A percentile compares a stretch with the other conserved stretches of the same genome.
Evolutionary conservation across 2,888 invertebrate genomes (phyloP).

Genomic region (Cyclophora albipunctata): DNA sequence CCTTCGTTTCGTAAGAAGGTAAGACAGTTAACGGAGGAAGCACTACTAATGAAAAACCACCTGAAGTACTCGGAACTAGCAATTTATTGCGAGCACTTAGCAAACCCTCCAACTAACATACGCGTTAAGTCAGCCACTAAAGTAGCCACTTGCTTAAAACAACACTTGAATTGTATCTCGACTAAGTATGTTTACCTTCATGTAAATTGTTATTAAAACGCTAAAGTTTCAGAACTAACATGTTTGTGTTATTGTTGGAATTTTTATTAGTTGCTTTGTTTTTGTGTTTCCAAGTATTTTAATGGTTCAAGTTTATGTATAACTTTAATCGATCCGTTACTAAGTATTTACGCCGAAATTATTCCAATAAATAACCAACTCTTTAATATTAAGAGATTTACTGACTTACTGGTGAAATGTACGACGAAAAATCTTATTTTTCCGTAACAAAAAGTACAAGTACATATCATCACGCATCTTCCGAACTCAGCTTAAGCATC

Average conservation of each 20-base stretch:
- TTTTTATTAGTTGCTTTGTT: too few relatives aligned
- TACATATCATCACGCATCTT: neutral
- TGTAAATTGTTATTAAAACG: neutral
- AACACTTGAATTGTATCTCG: constrained; percentile 7
- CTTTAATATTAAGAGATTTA: too few relatives aligned
- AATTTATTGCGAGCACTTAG: constrained; percentile 66
- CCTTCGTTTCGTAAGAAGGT: constrained; percentile 18
- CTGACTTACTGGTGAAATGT: too few relatives aligned
- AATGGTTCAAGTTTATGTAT: too few relatives aligned
- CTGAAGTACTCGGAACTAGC: constrained; percentile 47
- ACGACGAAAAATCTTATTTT: too few relatives aligned
- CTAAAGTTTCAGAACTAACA: neutral
- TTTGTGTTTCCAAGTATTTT: too few relatives aligned
- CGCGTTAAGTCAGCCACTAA: constrained; percentile 30
- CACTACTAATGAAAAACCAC: constrained; percentile 54
- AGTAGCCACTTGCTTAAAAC: constrained; percentile 20
- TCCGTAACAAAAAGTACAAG: too few relatives aligned
- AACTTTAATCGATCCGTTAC: too few relatives aligned
- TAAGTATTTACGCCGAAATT: too few relatives aligned
- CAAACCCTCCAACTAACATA: constrained; percentile 41
- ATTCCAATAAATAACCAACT: too few relatives aligned
- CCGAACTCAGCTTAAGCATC: constrained; percentile 8
- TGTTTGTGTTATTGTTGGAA: too few relatives aligned
- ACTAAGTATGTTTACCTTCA: neutral
- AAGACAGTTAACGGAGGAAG: constrained; percentile 32